Percentiles rank a stretch among this genome's conserved stretches.
These are phyloP conservation scores for Oxyteleia sp. DNA, from an alignment of 2,888 invertebrate genomes.

Conservation along the genomic window DNA sequence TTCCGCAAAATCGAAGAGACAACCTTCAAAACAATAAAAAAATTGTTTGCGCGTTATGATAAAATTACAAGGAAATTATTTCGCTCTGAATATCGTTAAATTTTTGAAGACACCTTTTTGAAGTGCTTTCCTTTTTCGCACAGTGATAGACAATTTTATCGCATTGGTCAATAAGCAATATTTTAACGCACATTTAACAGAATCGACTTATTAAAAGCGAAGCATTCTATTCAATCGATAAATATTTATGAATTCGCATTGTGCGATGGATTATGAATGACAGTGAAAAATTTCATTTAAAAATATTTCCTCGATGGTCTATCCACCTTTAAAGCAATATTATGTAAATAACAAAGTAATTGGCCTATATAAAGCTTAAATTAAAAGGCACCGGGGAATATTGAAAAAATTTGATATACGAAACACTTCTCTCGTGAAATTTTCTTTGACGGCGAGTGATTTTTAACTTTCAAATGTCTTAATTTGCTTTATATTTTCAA, in stretches of 20 bases:
- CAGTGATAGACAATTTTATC: no score
- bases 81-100: no score
- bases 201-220: not conserved
- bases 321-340: not conserved
- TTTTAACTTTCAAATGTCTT: conserved; percentile 23
- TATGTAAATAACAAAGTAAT: not conserved
- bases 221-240: conserved; percentile 1
- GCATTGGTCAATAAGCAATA: no score
- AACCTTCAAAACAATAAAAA: no score
- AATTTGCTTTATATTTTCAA: conserved; percentile 16
- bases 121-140: no score
- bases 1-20: not conserved
- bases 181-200: no score
- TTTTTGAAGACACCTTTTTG: no score
- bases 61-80: no score
- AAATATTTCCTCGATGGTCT: not conserved
- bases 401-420: conserved; percentile 10
- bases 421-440: conserved; percentile 6
- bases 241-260: conserved; percentile 25
- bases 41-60: no score
- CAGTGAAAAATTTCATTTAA: conserved; percentile 6
- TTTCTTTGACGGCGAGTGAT: not conserved
- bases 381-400: not conserved
- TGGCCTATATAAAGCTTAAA: not conserved
- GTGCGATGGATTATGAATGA: not conserved